Conservation (phyloP, 2,113 vertebrate genomes). For the Girardinichthys multiradiatus region DNA sequence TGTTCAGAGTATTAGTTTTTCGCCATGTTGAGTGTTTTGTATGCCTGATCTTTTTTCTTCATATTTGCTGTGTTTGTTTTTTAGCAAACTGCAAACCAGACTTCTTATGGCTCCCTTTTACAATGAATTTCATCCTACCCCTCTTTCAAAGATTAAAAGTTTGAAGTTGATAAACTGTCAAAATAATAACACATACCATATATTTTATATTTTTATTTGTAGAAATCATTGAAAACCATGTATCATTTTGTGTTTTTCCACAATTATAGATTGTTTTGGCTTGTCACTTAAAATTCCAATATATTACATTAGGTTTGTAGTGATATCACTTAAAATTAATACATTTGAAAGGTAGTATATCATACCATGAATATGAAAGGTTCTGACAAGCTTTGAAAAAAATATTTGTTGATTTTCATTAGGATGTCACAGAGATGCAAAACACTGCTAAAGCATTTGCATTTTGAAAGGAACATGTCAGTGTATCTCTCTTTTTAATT, state of each 20-base stretch:
- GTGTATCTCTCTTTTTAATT: neutral
- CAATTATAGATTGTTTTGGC: neutral
- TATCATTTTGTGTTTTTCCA: neutral
- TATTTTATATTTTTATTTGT: neutral
- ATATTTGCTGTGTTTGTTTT: neutral
- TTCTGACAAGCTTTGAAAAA: neutral
- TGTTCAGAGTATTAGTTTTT: too few relatives aligned
- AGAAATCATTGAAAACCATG: neutral
- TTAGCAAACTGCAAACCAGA: neutral
- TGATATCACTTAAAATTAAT: neutral
- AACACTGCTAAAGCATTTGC: neutral
- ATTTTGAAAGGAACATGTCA: neutral
- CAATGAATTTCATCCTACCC: neutral
- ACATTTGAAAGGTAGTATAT: neutral
- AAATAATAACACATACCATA: neutral
- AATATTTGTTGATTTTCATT: too few relatives aligned
- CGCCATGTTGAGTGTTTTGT: neutral
- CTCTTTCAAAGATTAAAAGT: neutral
- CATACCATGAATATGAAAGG: neutral
- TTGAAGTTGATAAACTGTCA: neutral
- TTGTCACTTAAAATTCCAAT: neutral
- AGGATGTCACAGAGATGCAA: neutral
- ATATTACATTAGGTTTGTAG: neutral
- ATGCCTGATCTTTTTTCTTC: neutral
- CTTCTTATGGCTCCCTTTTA: neutral